A percentile compares a stretch with the other conserved stretches of the same genome.
Evolutionary conservation across 2,888 invertebrate species (phyloP).

Genomic region (Sarcophaga variegata): DNA sequence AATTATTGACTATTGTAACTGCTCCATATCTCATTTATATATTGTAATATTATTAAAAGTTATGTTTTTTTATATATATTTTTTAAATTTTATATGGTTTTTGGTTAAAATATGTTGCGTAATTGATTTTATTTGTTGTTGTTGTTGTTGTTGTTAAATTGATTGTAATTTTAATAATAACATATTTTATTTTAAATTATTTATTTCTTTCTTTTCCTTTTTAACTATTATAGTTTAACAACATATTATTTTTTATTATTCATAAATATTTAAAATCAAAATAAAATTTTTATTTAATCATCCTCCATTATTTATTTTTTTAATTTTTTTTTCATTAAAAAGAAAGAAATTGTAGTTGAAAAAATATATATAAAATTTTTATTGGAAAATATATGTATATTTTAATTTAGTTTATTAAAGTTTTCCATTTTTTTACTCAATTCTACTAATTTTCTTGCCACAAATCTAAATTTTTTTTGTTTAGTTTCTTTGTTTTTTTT

Average conservation of each 20-base stretch:
- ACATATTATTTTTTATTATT: conserved; percentile 28
- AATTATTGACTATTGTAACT: conserved; percentile 64
- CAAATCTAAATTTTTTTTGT: conserved; percentile 46
- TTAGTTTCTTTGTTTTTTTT: conserved; percentile 11
- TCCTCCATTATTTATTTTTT: neutral
- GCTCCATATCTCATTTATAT: conserved; percentile 24
- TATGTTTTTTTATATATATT: conserved; percentile 20
- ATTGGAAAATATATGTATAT: conserved; percentile 34
- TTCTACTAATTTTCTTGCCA: conserved; percentile 50
- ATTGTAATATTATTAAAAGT: conserved; percentile 44
- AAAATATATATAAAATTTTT: conserved; percentile 1
- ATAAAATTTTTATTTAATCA: conserved; percentile 3
- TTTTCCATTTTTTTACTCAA: neutral
- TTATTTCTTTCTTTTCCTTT: conserved; percentile 5
- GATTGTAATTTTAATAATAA: conserved; percentile 42
- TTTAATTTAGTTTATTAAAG: conserved; percentile 5
- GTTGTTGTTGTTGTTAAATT: conserved; percentile 45
- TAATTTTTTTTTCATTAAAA: conserved; percentile 3
- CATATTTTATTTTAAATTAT: conserved; percentile 19
- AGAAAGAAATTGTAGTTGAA: neutral
- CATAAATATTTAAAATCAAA: conserved; percentile 34
- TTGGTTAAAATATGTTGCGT: conserved; percentile 56
- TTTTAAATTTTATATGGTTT: neutral
- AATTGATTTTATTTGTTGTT: conserved; percentile 49
- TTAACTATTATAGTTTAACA: conserved; percentile 48